Base-by-base conservation (phyloP, 2,797 vertebrate species). In the Tinamus major region DNA sequence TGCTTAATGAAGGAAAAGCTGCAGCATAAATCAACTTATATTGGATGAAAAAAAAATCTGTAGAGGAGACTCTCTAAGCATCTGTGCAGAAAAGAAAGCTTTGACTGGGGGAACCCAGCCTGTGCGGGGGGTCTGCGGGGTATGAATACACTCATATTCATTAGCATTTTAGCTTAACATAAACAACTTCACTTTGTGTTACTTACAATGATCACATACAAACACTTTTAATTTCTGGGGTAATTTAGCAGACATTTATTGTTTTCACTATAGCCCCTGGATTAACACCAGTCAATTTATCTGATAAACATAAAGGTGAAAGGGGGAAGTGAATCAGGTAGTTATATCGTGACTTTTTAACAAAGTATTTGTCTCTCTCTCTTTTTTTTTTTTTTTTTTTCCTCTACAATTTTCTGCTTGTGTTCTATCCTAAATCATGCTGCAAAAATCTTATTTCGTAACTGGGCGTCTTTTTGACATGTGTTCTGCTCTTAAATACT, bases 61-160 rank as follows among this genome's bases (percentile, higher is more conserved):
- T 55, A 31, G 80, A 92, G 74, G 55, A 88, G 46, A 63, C 78
- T 58, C 48, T 79, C 20, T 61, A 4, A 85, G 77, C 58, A 58
- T 55, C 55, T 76, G 63, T 63, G 59, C 42, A 76, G 83, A 81
- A 75, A 80, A 70, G 79, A 91, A 67, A 94, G 83, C 67, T 93
- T 95, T 93, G 84, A 93, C 86, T 65, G 63, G 33, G 63, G 10
- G 48, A 48, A 8, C 26, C 79, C 1, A 3, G 78, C 31, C 46
- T 78, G 51, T 9, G 4, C 80, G 62, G 81, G 39, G 62, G 35
- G 63, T 58, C 51, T 81, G 12, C 29, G 8, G 56, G 55, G 53
- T 23, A 39, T 41, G 74, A 59, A 59, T 59, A 35, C 5, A 9
- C 49, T 72, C 42, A 3, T 39, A 1, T 69, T 81, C 44, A 65